Evolutionary conservation across 1,140 invertebrate species (phyloP), one percentile per base, ranked within the genome.

Genomic region (Mercenaria mercenaria): DNA sequence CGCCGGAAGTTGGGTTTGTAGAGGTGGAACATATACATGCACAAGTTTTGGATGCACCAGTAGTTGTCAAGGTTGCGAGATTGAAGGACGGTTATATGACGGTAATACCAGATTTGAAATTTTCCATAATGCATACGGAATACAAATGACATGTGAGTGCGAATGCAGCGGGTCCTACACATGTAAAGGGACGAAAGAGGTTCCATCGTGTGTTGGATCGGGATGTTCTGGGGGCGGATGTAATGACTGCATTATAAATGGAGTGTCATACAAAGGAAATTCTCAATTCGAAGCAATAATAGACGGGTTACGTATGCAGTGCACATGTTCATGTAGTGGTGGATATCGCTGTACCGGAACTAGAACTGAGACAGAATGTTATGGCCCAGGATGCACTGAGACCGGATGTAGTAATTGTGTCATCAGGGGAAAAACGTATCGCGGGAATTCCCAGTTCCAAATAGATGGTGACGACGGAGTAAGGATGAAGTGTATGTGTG

Each of bases 51-150:
- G 88, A 4, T 89, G 88, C 77, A 47, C 32, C 10, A 67, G 61
- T 29, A 43, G 61, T 0, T 89, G 88, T 34, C 20, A 29, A 26
- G 79, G 88, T 15, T 89, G 88, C 32, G 67, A 59, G 29, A 83
- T 89, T 6, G 79, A 89, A 61, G 88, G 88, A 37, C 23, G 43
- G 43, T 13, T 20, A 10, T 89, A 89, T 39, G n/a, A 72, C 0
- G 88, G 88, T 18, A 89, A 89, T 34, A 76, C 79, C 20, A 43
- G 50, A 41, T 89, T 89, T 77, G 61, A 80, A 4, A 76, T 89
- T 23, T 89, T 83, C 69, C 67, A 83, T 50, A 59, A 56, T 29
- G 79, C 80, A 23, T 89, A 89, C 59, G 56, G 56, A 34, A 89
- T 84, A 20, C 3, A 59, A 23, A 84, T 89, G 80, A 52, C 67